Evolutionary conservation across 2,797 vertebrate genomes (phyloP), one percentile per base, ranked within the genome.

Genomic region (Erethizon dorsatum): DNA sequence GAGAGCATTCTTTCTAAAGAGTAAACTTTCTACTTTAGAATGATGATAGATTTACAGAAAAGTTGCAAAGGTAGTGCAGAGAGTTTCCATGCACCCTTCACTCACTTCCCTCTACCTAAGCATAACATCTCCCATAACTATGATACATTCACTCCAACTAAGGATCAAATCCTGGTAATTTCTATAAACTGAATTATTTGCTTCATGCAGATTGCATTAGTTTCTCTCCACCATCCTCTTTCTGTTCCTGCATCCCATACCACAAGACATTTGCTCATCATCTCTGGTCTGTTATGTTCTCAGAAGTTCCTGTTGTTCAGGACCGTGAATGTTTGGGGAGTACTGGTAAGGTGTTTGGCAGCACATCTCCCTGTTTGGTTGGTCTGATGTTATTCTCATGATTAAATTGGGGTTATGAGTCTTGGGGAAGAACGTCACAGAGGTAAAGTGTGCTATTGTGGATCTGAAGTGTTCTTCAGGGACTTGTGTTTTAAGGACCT

Each of bases 41-140:
- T 63, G 59, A 41, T 78, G 82, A 78, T 54, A 41, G 50, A 86
- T 54, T 75, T 84, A 61, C 57, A 92, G 82, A 69, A 90, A 77
- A 85, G 78, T 82, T 88, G n/a, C 33, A 63, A 78, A 71, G 41
- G 75, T 1, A 83, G 18, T 11, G 12, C 52, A 52, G 11, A 93
- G 33, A n/a, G 5, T 41, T 83, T 88, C 28, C 2, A 0, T 28
- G 5, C 1, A 50, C 2, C 12, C 18, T 24, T 59, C 37, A 18
- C 13, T 67, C 4, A 2, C 14, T 75, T 59, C 63, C 50, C 41
- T 28, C 33, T 4, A 1, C 28, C 17, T 14, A 15, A 47, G 6
- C 45, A 6, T 20, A 37, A n/a, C 11, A 26, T 12, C n/a, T 78
- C 37, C 33, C 24, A 10, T n/a, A 52, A 31, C 50, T 3, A 1